These are phyloP conservation scores for Coenonympha arcania DNA, from an alignment of 2,888 invertebrate genomes.

Conservation along the genomic window DNA sequence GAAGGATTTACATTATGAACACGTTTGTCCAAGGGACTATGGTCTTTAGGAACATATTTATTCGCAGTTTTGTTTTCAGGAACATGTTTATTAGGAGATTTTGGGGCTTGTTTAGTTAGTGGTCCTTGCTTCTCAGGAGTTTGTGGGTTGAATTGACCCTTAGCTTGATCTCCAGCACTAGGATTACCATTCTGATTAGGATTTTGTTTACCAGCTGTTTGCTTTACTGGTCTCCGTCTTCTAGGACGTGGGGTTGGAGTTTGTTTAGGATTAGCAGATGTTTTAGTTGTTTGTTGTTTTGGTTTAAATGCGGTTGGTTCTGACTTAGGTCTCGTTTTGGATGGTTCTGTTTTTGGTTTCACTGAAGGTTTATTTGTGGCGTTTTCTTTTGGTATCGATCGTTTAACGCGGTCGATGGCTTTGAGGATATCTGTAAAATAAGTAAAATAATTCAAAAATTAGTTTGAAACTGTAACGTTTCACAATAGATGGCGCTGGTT, in stretches of 20 bases:
- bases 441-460: background rate
- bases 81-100: background rate
- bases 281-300: background rate
- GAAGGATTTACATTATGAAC: too few species aligned
- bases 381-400: slow-evolving; percentile 9
- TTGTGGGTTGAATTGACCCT: background rate
- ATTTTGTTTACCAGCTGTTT: background rate
- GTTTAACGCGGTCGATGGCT: slow-evolving; percentile 32
- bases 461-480: too few species aligned
- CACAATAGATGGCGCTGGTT: too few species aligned
- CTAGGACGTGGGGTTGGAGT: background rate
- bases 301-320: background rate
- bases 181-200: background rate
- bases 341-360: background rate
- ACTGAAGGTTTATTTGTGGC: background rate
- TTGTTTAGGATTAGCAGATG: background rate
- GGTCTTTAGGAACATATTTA: too few species aligned
- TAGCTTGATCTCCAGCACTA: background rate
- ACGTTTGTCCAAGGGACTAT: too few species aligned
- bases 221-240: background rate
- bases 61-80: too few species aligned
- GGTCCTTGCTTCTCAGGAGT: background rate
- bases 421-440: slow-evolving; percentile 24
- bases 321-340: background rate
- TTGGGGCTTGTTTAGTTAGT: background rate